Base-by-base conservation (phyloP, 2,113 vertebrate genomes). In the Kobus ellipsiprymnus region DNA sequence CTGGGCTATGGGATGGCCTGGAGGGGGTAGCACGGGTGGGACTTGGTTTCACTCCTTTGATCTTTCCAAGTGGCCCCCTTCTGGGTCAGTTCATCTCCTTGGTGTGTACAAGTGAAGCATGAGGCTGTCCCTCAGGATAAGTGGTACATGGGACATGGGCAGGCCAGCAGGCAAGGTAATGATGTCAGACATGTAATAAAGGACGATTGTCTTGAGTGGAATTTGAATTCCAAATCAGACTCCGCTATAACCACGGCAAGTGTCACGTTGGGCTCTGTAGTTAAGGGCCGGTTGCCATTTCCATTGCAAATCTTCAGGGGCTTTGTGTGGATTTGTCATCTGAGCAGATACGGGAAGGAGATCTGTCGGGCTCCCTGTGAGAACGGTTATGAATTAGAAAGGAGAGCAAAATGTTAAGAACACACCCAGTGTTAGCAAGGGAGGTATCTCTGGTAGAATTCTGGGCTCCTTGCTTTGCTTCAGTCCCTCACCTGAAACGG, bases 181-280 rank as follows among this genome's bases (percentile, higher is more conserved):
- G 6, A 67, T 52, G 48, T 86, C 95, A 90, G 95, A 57, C 46
- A 71, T 2, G 10, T 64, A 57, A 64, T 80, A 74, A 74, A 97
- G 89, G 71, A 33, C 55, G 36, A 27, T 52, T 77, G 96, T 94
- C 92, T 82, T 23, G 62, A 25, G 62, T 13, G 33, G 87, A 55
- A 94, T 93, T 96, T 92, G 96, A 98, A 97, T 96, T 92, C 95
- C 94, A 97, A 92, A 96, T 95, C 97, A 78, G 95, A 86, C 54
- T 33, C 78, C 0, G 29, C 36, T 48, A 64, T 59, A 82, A 48
- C 0, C 0, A 3, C 23, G 1, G 59, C 12, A 60, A 87, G 96
- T 11, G 19, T 52, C 89, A 30, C 1, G 8, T 33, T 50, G 92
- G 81, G 12, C 48, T 29, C 1, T 15, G 19, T 29, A 25, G 46